Evolutionary conservation across 2,888 invertebrate genomes (phyloP).

Genomic region (Drosophila rellima): DNA sequence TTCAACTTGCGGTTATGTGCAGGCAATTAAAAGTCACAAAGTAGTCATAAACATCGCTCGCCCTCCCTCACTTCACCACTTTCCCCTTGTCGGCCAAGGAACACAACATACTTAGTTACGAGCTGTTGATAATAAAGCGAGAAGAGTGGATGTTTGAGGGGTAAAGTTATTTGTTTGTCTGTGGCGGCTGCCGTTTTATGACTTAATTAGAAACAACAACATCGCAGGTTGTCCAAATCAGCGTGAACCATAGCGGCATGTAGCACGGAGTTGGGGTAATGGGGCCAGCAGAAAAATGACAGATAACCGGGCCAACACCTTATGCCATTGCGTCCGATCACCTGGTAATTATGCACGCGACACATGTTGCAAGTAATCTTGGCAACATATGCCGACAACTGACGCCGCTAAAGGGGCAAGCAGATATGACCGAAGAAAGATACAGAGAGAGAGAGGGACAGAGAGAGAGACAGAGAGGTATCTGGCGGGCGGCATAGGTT

Average conservation of each 20-base stretch:
- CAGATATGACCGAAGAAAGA: background rate
- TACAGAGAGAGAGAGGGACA: background rate
- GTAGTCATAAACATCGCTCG: conserved; percentile 66
- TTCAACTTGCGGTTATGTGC: conserved; percentile 67
- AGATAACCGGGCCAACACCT: conserved; percentile 52
- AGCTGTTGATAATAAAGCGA: conserved; percentile 59
- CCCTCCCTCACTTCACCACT: background rate
- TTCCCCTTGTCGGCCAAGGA: background rate
- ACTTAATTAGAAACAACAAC: conserved; percentile 68
- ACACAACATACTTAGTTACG: conserved; percentile 53
- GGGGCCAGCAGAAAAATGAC: conserved; percentile 1
- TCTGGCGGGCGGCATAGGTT: conserved; percentile 35
- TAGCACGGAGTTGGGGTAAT: background rate
- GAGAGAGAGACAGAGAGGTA: background rate
- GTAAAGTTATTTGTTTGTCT: conserved; percentile 59
- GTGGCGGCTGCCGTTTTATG: conserved; percentile 68
- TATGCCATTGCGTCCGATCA: conserved; percentile 33
- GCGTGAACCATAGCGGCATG: conserved; percentile 72
- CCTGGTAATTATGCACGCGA: conserved; percentile 75
- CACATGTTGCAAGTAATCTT: conserved; percentile 69
- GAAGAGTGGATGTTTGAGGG: conserved; percentile 1
- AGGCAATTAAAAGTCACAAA: conserved; percentile 74
- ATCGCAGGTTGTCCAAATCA: conserved; percentile 60
- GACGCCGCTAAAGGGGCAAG: conserved; percentile 13
- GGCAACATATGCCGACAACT: conserved; percentile 7